Conservation (phyloP, 2,797 vertebrate genomes). For the Hypotaenidia okinawae region DNA sequence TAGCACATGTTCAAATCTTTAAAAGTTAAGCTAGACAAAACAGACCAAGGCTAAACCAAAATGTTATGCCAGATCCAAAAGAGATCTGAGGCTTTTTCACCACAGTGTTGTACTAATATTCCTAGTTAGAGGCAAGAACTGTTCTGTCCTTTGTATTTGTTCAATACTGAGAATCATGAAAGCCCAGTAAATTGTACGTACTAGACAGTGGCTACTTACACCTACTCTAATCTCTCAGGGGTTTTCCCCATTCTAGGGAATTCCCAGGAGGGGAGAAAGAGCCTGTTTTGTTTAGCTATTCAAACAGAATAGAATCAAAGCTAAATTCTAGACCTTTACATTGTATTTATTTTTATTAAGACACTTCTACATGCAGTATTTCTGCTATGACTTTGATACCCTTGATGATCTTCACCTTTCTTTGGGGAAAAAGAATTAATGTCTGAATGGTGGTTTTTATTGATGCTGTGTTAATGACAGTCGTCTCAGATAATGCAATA, state of each 20-base stretch:
- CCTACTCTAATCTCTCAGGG: slow-evolving; percentile 28
- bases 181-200: slow-evolving; percentile 9
- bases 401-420: neutral
- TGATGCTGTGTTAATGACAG: neutral
- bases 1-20: slow-evolving; percentile 1
- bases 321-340: neutral
- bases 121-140: neutral
- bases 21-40: slow-evolving; percentile 37
- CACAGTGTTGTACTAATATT: slow-evolving; percentile 18
- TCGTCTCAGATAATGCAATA: neutral
- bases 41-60: slow-evolving; percentile 39
- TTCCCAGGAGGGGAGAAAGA: slow-evolving; percentile 18
- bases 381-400: neutral
- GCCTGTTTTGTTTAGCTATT: neutral
- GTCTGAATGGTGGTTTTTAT: neutral
- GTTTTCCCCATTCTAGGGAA: slow-evolving; percentile 24
- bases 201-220: slow-evolving; percentile 31
- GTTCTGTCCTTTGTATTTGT: slow-evolving; percentile 5
- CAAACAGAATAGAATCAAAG: slow-evolving; percentile 12
- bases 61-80: neutral
- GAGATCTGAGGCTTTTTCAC: neutral
- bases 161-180: slow-evolving; percentile 13
- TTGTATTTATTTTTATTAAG: neutral
- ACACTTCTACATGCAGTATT: neutral
- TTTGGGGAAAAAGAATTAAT: neutral